These are phyloP conservation scores for Ormyrus nitidulus DNA, from an alignment of 2,888 invertebrate genomes.

Conservation along the genomic window DNA sequence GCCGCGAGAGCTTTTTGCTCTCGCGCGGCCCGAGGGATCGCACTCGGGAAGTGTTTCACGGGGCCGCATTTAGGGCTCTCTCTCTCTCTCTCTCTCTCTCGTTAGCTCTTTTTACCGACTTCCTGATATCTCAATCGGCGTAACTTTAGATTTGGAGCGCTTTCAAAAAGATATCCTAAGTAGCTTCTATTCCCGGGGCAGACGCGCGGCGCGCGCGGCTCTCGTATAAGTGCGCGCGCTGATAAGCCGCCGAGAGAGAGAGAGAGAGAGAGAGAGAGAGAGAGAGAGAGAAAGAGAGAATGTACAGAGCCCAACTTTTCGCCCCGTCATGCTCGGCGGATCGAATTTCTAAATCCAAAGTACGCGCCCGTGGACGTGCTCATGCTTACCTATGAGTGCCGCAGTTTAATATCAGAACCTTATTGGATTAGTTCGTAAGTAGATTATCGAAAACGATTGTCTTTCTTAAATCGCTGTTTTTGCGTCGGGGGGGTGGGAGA, in stretches of 20 bases:
- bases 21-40: too few species aligned
- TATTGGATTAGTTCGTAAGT: constrained; percentile 17
- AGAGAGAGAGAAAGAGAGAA: background rate
- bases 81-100: constrained; percentile 21
- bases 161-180: constrained; percentile 50
- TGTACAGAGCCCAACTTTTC: background rate
- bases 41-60: too few species aligned
- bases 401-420: too few species aligned
- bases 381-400: too few species aligned
- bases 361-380: too few species aligned
- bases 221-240: constrained; percentile 23
- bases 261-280: background rate
- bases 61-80: too few species aligned
- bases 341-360: background rate
- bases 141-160: constrained; percentile 52
- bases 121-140: constrained; percentile 32
- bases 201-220: background rate
- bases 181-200: constrained; percentile 33
- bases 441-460: background rate
- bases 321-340: background rate
- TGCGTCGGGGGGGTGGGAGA: too few species aligned
- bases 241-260: constrained; percentile 29
- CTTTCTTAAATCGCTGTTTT: too few species aligned
- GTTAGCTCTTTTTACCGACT: constrained; percentile 19
- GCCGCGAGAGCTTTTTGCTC: too few species aligned